Conservation (phyloP, 2,113 vertebrate species). For the Dromaius novaehollandiae region DNA sequence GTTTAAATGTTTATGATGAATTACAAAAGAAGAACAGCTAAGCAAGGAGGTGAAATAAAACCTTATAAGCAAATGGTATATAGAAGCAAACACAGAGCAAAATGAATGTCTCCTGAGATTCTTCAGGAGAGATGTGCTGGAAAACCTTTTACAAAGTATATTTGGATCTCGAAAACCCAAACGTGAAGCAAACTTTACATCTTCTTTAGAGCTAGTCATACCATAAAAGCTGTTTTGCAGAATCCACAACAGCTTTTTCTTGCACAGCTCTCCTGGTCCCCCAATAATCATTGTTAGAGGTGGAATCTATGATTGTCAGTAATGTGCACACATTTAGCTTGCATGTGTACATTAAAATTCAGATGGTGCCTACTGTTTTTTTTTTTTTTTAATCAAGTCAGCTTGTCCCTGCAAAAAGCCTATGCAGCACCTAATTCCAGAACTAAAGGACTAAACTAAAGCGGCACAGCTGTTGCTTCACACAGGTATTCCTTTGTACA, state of each 20-base stretch:
- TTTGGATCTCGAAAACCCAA: not conserved
- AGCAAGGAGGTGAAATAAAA: not conserved
- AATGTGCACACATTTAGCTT: not conserved
- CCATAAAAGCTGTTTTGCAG: not conserved
- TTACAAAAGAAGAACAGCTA: not conserved
- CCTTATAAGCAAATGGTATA: not conserved
- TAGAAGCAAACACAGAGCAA: not conserved
- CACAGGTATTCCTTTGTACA: too few relatives aligned
- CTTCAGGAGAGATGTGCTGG: not conserved
- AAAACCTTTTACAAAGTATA: not conserved
- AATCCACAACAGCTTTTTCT: not conserved
- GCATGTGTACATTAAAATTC: accelerated
- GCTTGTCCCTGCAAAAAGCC: not conserved
- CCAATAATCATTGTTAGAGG: not conserved
- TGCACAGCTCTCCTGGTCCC: accelerated
- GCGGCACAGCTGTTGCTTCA: not conserved
- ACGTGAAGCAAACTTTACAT: accelerated
- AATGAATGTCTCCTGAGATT: not conserved
- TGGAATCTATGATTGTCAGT: not conserved
- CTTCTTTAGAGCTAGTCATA: not conserved
- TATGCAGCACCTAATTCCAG: not conserved
- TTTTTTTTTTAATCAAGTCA: not conserved
- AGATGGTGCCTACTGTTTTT: accelerated
- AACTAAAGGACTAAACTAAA: not conserved
- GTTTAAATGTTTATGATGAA: not conserved